A percentile compares a stretch with the other conserved stretches of the same genome.
phyloP scores from a whole-genome alignment of 2,888 invertebrate species.

The Orgyia antiqua region DNA sequence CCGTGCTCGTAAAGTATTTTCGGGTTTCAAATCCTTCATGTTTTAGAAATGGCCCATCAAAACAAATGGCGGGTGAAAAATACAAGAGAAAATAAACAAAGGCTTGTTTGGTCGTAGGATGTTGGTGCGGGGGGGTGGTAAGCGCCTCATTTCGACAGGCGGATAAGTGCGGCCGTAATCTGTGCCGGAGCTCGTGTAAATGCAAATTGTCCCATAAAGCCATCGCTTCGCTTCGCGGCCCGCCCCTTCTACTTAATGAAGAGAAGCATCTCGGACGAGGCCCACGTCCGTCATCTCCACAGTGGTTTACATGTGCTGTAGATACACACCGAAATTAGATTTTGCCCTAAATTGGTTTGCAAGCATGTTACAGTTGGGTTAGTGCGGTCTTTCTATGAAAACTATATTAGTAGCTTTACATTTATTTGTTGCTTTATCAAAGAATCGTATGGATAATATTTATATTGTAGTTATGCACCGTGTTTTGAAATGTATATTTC shows the following conservation, averaged over 20 bases:
- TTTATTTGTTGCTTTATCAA: too few species aligned
- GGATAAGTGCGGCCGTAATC: slow-evolving; percentile 75
- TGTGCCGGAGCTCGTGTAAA: slow-evolving; percentile 75
- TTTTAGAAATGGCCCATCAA: slow-evolving; percentile 61
- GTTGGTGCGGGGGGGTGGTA: slow-evolving; percentile 41
- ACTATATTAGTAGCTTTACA: too few species aligned
- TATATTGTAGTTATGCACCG: too few species aligned
- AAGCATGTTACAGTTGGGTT: slow-evolving; percentile 29
- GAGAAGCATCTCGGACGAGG: slow-evolving; percentile 63
- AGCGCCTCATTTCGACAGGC: slow-evolving; percentile 64
- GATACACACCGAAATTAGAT: slow-evolving; percentile 59
- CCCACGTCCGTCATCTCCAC: slow-evolving; percentile 65
- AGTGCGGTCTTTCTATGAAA: too few species aligned
- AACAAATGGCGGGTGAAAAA: slow-evolving; percentile 71
- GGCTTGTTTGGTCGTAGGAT: slow-evolving; percentile 61
- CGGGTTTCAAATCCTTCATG: slow-evolving; percentile 46
- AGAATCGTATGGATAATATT: too few species aligned
- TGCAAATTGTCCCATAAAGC: slow-evolving; percentile 77
- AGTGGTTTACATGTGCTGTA: slow-evolving; percentile 56
- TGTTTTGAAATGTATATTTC: too few species aligned
- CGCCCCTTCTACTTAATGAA: slow-evolving; percentile 63
- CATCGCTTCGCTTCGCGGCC: slow-evolving; percentile 40
- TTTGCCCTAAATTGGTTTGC: slow-evolving; percentile 55
- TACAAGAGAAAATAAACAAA: slow-evolving; percentile 70
- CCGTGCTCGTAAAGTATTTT: slow-evolving; percentile 44